These are phyloP conservation scores for Octodon degus DNA, from an alignment of 2,113 vertebrate species.

Conservation along the genomic window DNA sequence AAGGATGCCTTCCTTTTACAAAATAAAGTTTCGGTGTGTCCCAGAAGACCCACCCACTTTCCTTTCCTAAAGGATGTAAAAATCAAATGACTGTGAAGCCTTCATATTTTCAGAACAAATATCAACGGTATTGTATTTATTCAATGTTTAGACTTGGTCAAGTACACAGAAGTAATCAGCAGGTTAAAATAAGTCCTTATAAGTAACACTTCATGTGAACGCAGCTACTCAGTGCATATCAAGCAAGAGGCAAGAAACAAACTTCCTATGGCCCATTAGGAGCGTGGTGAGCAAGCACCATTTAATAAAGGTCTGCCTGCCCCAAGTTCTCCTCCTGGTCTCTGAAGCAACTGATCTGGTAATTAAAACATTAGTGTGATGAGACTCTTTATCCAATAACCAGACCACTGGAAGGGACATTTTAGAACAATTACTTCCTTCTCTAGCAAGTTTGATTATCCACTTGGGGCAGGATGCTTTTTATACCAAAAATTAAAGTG, in stretches of 20 bases:
- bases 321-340: background rate
- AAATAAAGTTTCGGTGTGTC: background rate
- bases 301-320: background rate
- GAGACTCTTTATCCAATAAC: background rate
- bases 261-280: background rate
- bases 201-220: background rate
- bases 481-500: background rate
- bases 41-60: slow-evolving; percentile 1
- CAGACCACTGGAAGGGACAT: background rate
- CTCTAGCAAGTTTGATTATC: background rate
- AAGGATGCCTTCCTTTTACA: background rate
- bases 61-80: slow-evolving; percentile 1
- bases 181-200: background rate
- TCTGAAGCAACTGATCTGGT: background rate
- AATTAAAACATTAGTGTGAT: background rate
- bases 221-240: background rate
- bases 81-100: background rate
- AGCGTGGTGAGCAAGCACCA: background rate
- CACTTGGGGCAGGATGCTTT: background rate
- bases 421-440: background rate
- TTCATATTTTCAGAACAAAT: slow-evolving; percentile 8
- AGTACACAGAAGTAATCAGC: slow-evolving; percentile 53
- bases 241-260: background rate
- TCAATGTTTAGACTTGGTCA: slow-evolving; percentile 1
- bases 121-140: slow-evolving; percentile 37